These are phyloP conservation scores for Rhizomys pruinosus DNA, from an alignment of 2,113 vertebrate genomes.

Conservation along the genomic window DNA sequence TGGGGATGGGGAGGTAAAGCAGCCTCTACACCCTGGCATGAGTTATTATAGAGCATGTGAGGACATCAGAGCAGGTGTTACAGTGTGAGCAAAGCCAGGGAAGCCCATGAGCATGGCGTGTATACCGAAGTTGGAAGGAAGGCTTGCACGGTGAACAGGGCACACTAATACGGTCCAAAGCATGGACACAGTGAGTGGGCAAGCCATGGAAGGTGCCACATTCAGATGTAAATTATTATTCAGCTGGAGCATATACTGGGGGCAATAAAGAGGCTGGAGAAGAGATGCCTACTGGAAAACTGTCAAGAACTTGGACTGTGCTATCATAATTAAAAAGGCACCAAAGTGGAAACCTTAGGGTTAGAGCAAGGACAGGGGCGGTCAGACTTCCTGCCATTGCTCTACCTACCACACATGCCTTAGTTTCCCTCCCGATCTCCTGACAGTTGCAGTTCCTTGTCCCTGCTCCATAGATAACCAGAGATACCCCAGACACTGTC, in stretches of 20 bases:
- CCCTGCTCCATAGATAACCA: background rate
- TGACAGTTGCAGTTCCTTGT: background rate
- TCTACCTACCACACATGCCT: background rate
- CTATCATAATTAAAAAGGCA: background rate
- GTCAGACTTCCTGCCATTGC: background rate
- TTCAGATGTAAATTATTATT: background rate
- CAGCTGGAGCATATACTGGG: background rate
- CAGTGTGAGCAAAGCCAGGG: background rate
- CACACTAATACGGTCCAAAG: rapidly evolving
- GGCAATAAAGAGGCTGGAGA: background rate
- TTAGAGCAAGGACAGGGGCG: background rate
- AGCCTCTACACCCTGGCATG: background rate
- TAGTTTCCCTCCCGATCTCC: background rate
- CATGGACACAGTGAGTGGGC: rapidly evolving
- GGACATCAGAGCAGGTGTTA: background rate
- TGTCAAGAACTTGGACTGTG: background rate
- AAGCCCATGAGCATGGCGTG: rapidly evolving
- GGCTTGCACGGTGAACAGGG: rapidly evolving
- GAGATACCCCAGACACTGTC: rapidly evolving
- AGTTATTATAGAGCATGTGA: no score
- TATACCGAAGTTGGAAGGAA: background rate
- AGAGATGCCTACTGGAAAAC: background rate
- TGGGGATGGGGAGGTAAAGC: background rate
- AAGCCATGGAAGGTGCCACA: rapidly evolving
- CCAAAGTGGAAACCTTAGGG: background rate